These are phyloP conservation scores for Neodon shergylaensis DNA, from an alignment of 2,113 vertebrate species.

Conservation along the genomic window DNA sequence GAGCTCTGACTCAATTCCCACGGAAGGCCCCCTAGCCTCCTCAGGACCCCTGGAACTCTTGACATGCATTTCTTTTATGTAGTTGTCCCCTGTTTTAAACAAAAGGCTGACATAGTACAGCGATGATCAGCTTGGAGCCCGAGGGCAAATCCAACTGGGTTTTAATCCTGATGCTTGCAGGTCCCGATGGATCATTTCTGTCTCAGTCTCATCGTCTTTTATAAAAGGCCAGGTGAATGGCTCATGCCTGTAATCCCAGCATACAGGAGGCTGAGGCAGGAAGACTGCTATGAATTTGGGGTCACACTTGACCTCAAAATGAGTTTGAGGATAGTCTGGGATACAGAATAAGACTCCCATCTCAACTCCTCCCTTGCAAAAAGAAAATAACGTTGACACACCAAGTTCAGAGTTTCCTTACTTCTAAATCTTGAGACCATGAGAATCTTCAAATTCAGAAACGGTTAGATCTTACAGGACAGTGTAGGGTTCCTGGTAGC, in stretches of 20 bases:
- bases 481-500: neutral
- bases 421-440: neutral
- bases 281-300: neutral
- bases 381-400: neutral
- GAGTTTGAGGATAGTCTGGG: neutral
- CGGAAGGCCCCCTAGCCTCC: neutral
- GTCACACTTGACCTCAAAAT: neutral
- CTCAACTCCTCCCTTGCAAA: neutral
- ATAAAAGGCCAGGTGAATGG: neutral
- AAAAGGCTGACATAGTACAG: neutral
- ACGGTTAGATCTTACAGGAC: neutral
- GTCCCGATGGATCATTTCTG: neutral
- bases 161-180: neutral
- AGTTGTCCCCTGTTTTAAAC: neutral
- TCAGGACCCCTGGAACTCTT: neutral
- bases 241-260: neutral
- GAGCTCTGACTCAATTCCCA: neutral
- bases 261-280: neutral
- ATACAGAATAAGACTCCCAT: neutral
- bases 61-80: neutral
- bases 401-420: neutral
- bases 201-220: neutral
- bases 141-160: neutral
- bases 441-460: slow-evolving; percentile 10
- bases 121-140: neutral